Percentiles rank a stretch among this genome's conserved stretches.
phyloP scores from a whole-genome alignment of 2,888 invertebrate genomes.

The Microplitis manilae region DNA sequence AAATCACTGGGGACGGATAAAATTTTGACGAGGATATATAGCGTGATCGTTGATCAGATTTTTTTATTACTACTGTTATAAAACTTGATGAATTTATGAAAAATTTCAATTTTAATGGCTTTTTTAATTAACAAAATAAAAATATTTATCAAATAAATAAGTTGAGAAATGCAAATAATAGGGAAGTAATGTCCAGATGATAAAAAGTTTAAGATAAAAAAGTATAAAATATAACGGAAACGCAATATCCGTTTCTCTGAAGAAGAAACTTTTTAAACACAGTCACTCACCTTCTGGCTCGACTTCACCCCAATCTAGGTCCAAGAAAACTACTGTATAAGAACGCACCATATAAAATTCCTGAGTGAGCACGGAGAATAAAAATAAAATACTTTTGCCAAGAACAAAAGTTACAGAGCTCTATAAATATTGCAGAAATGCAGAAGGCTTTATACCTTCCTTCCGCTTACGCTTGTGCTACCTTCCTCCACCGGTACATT shows the following conservation, averaged over 20 bases:
- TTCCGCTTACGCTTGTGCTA: constrained; percentile 43
- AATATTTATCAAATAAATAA: not conserved
- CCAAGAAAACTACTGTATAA: constrained; percentile 32
- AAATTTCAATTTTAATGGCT: not conserved
- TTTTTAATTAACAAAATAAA: no score
- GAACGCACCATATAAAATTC: constrained; percentile 48
- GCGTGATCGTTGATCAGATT: not conserved
- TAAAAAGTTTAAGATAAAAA: constrained; percentile 8
- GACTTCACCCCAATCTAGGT: constrained; percentile 37
- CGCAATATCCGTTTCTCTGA: constrained; percentile 35
- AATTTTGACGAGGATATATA: not conserved
- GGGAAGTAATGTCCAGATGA: not conserved
- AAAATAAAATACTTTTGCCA: constrained; percentile 35
- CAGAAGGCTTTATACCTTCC: constrained; percentile 41
- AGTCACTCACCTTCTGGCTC: constrained; percentile 46
- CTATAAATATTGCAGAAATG: constrained; percentile 53
- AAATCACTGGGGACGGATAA: not conserved
- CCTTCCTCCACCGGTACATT: constrained; percentile 13
- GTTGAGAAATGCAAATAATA: not conserved
- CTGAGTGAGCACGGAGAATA: constrained; percentile 39
- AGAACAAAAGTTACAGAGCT: constrained; percentile 51
- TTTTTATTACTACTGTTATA: not conserved
- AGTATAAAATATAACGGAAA: constrained; percentile 4
- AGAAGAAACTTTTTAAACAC: constrained; percentile 45
- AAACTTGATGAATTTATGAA: not conserved